These are phyloP conservation scores for Lithophane leautieri DNA, from an alignment of 2,888 invertebrate species.

Conservation along the genomic window DNA sequence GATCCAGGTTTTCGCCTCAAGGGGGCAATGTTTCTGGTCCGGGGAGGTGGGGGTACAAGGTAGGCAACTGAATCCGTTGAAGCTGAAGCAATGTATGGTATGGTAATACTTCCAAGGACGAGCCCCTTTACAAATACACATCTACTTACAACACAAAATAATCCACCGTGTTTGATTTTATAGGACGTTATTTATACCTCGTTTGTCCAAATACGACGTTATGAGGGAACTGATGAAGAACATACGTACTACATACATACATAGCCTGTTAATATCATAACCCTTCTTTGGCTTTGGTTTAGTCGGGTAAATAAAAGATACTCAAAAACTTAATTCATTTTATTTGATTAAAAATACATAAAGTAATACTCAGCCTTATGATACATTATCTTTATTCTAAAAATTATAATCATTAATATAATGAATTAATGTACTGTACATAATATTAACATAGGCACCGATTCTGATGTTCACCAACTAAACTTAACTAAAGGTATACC, in stretches of 20 bases:
- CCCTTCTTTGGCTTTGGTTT: background rate
- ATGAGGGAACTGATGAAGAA: no score
- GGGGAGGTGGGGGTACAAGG: no score
- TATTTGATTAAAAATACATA: constrained; percentile 80
- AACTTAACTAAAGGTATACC: constrained; percentile 7
- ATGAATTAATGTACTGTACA: constrained; percentile 69
- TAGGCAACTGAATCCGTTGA: no score
- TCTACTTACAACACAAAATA: background rate
- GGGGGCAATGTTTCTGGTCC: no score
- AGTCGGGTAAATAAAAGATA: constrained; percentile 21
- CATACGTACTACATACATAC: background rate
- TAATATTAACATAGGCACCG: constrained; percentile 37
- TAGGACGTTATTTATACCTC: background rate
- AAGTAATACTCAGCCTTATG: constrained; percentile 82
- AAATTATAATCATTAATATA: constrained; percentile 75
- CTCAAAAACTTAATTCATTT: constrained; percentile 72
- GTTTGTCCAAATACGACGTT: background rate
- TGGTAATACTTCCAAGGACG: background rate
- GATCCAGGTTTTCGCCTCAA: no score
- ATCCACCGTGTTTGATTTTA: background rate
- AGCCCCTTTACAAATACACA: background rate
- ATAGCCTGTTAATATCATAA: background rate
- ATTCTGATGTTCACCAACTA: constrained; percentile 4
- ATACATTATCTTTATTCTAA: constrained; percentile 69
- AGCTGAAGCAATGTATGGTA: no score